These are phyloP conservation scores for Noctua janthe DNA, from an alignment of 2,888 invertebrate species.

Conservation along the genomic window DNA sequence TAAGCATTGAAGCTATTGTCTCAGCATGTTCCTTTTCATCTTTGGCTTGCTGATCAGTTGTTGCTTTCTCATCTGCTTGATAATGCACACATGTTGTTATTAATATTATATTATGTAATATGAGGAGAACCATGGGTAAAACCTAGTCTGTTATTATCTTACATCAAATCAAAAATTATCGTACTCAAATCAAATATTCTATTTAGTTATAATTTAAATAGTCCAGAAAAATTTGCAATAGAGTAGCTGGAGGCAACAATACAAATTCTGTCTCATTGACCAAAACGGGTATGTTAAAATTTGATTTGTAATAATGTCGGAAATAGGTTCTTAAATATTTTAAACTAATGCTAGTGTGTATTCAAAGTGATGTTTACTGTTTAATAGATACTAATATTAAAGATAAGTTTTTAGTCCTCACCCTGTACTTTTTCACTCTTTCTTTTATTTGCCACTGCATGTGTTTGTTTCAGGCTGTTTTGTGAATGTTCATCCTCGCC, in stretches of 20 bases:
- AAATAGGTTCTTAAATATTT: background rate
- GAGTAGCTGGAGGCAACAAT: background rate
- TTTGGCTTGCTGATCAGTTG: slow-evolving; percentile 77
- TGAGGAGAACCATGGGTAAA: background rate
- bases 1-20: slow-evolving; percentile 78
- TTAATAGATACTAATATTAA: background rate
- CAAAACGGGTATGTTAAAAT: background rate
- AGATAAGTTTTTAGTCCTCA: slow-evolving; percentile 46
- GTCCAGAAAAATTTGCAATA: background rate
- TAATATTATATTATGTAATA: background rate
- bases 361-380: background rate
- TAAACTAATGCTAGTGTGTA: background rate
- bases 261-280: background rate
- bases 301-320: background rate
- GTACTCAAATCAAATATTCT: background rate
- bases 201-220: background rate
- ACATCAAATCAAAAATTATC: slow-evolving; percentile 1
- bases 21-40: slow-evolving; percentile 83
- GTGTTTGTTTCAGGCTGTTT: slow-evolving; percentile 74
- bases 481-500: slow-evolving; percentile 79
- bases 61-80: slow-evolving; percentile 75
- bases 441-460: slow-evolving; percentile 75
- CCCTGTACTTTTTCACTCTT: slow-evolving; percentile 80
- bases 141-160: background rate
- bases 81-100: background rate